phyloP scores from a whole-genome alignment of 2,797 vertebrate species.

The Characodon lateralis region DNA sequence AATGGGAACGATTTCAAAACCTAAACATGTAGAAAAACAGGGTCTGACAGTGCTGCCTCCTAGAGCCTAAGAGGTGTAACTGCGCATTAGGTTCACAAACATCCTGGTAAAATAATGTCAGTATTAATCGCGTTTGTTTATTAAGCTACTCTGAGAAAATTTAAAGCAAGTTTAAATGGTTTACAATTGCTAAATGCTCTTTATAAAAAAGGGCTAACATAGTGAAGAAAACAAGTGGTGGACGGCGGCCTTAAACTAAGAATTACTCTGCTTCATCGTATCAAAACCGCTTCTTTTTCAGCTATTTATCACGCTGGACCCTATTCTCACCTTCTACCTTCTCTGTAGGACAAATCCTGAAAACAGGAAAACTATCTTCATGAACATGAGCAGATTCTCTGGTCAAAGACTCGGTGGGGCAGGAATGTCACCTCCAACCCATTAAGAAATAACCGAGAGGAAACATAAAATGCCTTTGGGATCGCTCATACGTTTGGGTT shows the following conservation, averaged over 20 bases:
- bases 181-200: conserved; percentile 66
- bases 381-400: conserved; percentile 7
- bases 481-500: conserved; percentile 45
- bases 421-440: conserved; percentile 13
- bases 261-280: conserved; percentile 17
- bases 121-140: conserved; percentile 40
- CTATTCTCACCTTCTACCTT: conserved; percentile 4
- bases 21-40: conserved; percentile 19
- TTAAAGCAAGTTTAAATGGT: conserved; percentile 64
- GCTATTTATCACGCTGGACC: conserved; percentile 6
- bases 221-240: conserved; percentile 30
- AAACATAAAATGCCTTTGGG: conserved; percentile 34
- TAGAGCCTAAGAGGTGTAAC: conserved; percentile 52
- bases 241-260: conserved; percentile 47
- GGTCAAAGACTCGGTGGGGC: background rate
- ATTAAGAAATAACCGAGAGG: conserved; percentile 43
- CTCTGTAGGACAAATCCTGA: conserved; percentile 10
- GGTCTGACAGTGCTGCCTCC: conserved; percentile 64
- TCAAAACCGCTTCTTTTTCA: background rate
- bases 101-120: conserved; percentile 48
- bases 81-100: conserved; percentile 53
- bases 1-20: conserved; percentile 52
- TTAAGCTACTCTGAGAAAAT: conserved; percentile 52
- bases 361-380: conserved; percentile 3
- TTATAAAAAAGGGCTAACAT: conserved; percentile 23